Evolutionary conservation across 2,113 vertebrate genomes (phyloP).

Genomic region (Hippocampus zosterae): DNA sequence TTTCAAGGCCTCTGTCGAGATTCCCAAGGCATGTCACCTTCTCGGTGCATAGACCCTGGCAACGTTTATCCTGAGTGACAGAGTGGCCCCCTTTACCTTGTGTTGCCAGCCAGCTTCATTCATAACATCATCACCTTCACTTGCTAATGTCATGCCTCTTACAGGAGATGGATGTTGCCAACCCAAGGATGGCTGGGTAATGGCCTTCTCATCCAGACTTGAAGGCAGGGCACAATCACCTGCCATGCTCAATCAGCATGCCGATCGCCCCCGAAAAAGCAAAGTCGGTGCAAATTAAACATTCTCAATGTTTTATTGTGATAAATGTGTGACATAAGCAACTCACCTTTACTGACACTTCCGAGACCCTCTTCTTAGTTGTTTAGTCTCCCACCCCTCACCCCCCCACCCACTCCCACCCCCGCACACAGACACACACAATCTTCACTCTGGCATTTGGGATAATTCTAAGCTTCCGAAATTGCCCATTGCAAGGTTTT

Average conservation of each 20-base stretch:
- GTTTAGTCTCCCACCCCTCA: too few species aligned
- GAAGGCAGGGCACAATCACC: slow-evolving; percentile 36
- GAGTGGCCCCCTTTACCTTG: slow-evolving; percentile 64
- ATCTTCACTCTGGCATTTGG: too few species aligned
- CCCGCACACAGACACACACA: too few species aligned
- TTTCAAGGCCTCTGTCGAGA: slow-evolving; percentile 52
- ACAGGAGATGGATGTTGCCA: slow-evolving; percentile 55
- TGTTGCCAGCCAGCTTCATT: slow-evolving; percentile 59
- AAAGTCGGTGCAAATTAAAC: slow-evolving; percentile 15
- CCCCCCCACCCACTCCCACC: too few species aligned
- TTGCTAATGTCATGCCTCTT: slow-evolving; percentile 59
- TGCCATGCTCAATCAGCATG: slow-evolving; percentile 40
- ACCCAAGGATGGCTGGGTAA: slow-evolving; percentile 70
- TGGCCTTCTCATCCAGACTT: slow-evolving; percentile 48
- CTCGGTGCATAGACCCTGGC: slow-evolving; percentile 39
- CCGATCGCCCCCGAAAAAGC: slow-evolving; percentile 4
- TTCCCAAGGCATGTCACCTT: slow-evolving; percentile 47
- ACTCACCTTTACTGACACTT: background rate
- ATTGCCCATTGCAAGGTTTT: too few species aligned
- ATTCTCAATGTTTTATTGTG: background rate
- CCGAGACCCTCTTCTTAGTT: background rate
- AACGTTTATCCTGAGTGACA: slow-evolving; percentile 43
- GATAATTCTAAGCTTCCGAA: too few species aligned
- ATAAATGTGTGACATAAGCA: background rate
- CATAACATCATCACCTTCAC: slow-evolving; percentile 72